phyloP scores from a whole-genome alignment of 2,888 invertebrate genomes.

The Tanypteryx hageni region DNA sequence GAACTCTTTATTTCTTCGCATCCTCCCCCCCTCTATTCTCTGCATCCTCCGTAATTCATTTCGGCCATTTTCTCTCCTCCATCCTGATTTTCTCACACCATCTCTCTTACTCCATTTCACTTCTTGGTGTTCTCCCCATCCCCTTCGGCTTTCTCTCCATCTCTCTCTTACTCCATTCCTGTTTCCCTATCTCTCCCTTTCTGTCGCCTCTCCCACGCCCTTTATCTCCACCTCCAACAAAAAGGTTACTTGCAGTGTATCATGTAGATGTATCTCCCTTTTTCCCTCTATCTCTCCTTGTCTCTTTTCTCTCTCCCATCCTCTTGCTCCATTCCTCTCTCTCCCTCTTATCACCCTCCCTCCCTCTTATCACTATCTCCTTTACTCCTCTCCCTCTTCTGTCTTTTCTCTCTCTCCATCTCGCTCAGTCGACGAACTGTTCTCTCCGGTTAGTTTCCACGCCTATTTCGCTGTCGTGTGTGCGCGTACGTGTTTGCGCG shows the following conservation, averaged over 20 bases:
- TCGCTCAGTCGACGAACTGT: too few relatives aligned
- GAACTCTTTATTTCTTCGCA: too few relatives aligned
- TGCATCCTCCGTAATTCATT: background rate
- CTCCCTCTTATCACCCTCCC: background rate
- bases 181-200: too few relatives aligned
- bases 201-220: background rate
- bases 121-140: background rate
- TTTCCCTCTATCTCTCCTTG: background rate
- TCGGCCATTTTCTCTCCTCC: background rate
- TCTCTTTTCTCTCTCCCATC: background rate
- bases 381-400: background rate
- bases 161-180: background rate
- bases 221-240: background rate
- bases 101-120: background rate
- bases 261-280: too few relatives aligned
- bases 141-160: too few relatives aligned
- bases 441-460: too few relatives aligned
- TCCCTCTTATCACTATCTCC: background rate
- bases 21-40: too few relatives aligned
- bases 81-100: background rate
- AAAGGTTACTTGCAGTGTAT: too few relatives aligned
- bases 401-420: too few relatives aligned
- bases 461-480: too few relatives aligned
- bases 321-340: background rate
- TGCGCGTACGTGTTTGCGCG: too few relatives aligned